A percentile compares a stretch with the other conserved stretches of the same genome.
phyloP scores from a whole-genome alignment of 2,797 vertebrate species.

The Psittacula derbiana region DNA sequence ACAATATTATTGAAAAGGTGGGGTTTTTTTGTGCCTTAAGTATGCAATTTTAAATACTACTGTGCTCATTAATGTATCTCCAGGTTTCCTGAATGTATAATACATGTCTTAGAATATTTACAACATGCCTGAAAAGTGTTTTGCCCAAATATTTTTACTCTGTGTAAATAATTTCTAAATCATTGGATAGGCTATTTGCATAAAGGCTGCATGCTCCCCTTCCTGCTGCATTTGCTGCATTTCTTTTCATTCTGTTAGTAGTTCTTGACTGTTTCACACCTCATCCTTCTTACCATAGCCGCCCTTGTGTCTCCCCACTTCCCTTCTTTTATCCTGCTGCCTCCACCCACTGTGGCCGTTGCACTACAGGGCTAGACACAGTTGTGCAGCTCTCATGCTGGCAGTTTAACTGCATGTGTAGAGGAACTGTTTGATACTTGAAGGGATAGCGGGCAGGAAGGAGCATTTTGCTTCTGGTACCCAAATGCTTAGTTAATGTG shows the following conservation, averaged over 20 bases:
- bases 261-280: background rate
- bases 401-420: background rate
- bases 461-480: background rate
- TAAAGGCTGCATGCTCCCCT: background rate
- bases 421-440: background rate
- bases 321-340: background rate
- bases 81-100: background rate
- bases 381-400: background rate
- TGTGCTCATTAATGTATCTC: background rate
- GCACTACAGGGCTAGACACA: background rate
- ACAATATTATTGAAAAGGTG: background rate
- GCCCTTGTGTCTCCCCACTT: background rate
- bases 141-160: background rate
- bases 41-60: background rate
- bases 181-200: background rate
- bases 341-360: background rate
- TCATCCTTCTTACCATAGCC: background rate
- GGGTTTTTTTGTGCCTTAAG: background rate
- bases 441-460: background rate
- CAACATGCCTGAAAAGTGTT: background rate
- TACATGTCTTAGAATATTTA: background rate
- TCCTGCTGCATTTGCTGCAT: background rate
- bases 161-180: background rate
- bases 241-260: background rate
- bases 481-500: background rate